A percentile compares a stretch with the other conserved stretches of the same genome.
Evolutionary conservation across 2,888 invertebrate species (phyloP).

Genomic region (Papilio gigon): DNA sequence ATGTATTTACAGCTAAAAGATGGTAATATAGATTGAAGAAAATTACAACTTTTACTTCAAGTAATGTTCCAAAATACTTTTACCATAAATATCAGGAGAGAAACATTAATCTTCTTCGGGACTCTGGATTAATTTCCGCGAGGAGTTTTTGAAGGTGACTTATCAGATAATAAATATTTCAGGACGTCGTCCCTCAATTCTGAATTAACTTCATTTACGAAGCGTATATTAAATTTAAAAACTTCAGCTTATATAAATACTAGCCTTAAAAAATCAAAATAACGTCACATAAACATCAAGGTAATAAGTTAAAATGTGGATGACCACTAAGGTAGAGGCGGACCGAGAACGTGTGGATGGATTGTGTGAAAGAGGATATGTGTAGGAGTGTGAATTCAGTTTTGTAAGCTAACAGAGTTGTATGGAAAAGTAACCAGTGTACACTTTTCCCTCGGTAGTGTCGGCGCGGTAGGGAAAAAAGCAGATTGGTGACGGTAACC

Average conservation of each 20-base stretch:
- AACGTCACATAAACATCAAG: too few relatives aligned
- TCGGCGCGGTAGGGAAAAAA: too few relatives aligned
- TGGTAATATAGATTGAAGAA: not conserved
- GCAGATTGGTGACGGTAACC: too few relatives aligned
- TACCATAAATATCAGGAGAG: not conserved
- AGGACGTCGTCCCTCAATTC: not conserved
- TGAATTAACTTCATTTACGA: constrained; percentile 30
- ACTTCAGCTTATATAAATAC: not conserved
- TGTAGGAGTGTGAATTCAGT: too few relatives aligned
- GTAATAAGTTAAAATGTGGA: too few relatives aligned
- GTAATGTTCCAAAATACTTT: not conserved
- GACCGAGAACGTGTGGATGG: too few relatives aligned
- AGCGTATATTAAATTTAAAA: constrained; percentile 3
- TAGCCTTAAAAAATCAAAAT: not conserved
- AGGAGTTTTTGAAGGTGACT: constrained; percentile 23
- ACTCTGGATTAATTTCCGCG: constrained; percentile 26
- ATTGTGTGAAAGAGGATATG: too few relatives aligned
- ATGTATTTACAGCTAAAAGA: too few relatives aligned
- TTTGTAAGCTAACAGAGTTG: too few relatives aligned
- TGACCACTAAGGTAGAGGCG: too few relatives aligned
- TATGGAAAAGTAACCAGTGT: too few relatives aligned
- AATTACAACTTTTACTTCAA: not conserved
- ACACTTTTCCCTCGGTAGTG: too few relatives aligned
- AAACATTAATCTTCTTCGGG: constrained; percentile 32
- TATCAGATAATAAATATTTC: constrained; percentile 30